phyloP scores from a whole-genome alignment of 2,888 invertebrate species.

The Caenorhabditis sp. region DNA sequence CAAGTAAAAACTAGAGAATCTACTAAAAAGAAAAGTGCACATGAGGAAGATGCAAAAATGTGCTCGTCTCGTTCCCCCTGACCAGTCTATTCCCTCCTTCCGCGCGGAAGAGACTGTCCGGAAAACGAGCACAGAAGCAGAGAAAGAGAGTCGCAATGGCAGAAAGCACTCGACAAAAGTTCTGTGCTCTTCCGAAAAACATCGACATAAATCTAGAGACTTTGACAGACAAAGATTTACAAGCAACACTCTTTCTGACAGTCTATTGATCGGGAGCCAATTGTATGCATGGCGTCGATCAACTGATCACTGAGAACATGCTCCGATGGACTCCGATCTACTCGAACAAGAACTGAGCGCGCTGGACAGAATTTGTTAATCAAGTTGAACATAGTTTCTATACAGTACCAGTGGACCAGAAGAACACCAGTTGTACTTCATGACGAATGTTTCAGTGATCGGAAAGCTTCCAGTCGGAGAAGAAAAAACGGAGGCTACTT shows the following conservation, averaged over 20 bases:
- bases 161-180: slow-evolving; percentile 60
- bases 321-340: slow-evolving; percentile 36
- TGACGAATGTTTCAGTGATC: slow-evolving; percentile 15
- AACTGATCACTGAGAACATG: slow-evolving; percentile 45
- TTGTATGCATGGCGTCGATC: slow-evolving; percentile 50
- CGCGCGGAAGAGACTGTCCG: slow-evolving; percentile 57
- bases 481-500: background rate
- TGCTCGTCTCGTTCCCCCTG: slow-evolving; percentile 34
- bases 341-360: background rate
- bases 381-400: background rate
- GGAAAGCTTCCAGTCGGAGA: background rate
- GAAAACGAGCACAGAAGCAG: slow-evolving; percentile 38
- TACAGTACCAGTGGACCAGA: slow-evolving; percentile 2
- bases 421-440: background rate
- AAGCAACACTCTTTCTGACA: slow-evolving; percentile 9
- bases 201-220: slow-evolving; percentile 23
- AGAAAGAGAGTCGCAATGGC: slow-evolving; percentile 50
- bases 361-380: background rate
- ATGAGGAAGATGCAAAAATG: slow-evolving; percentile 36
- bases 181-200: slow-evolving; percentile 29
- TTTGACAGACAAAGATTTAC: slow-evolving; percentile 25
- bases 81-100: slow-evolving; percentile 52
- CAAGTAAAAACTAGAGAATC: slow-evolving; percentile 4
- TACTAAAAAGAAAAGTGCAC: slow-evolving; percentile 31
- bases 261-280: slow-evolving; percentile 47